Base-by-base conservation (phyloP, 2,888 invertebrate species). In the Molorchus minor region DNA sequence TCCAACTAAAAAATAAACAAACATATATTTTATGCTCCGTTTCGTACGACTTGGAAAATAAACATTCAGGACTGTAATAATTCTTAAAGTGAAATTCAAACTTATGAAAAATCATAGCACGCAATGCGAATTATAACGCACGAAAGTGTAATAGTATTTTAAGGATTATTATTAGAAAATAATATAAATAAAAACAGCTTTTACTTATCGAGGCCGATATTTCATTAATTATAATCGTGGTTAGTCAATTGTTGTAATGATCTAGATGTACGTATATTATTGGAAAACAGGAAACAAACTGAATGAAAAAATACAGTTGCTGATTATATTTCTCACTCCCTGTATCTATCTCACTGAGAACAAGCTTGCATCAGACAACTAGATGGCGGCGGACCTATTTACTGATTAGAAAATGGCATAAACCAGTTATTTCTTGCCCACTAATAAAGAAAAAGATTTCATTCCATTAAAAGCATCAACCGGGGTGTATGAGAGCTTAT, bases 31-130 rank as follows among this genome's bases (percentile, higher is more conserved):
- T 17, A 40, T 3, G 20, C 20, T 20, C 17, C 17, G 12, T n/a
- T 41, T 41, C 41, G 12, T 17, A 12, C 17, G 10, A n/a, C 41
- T 41, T 19, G 5, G n/a, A 41, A 41, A 41, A 41, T 41, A 41
- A 20, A 25, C 25, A 25, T 8, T 4, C 25, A 8, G n/a, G n/a
- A n/a, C n/a, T 8, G 25, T 8, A 8, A 41, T n/a, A 19, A 20
- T 20, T 19, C n/a, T 10, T n/a, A 19, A 41, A 17, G 41, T 10
- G 41, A 41, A 41, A 41, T 20, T 41, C 2, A 16, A 3, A 2
- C 13, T 17, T 40, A 40, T 17, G 20, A 2, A 20, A 36, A 20
- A 41, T 19, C 8, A 10, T 12, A 19, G 3, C 41, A 41, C 19
- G 41, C 41, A 41, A 41, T 17, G n/a, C 4, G 8, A 20, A 41